Evolutionary conservation across 1,140 invertebrate genomes (phyloP), one percentile per base, ranked within the genome.

Genomic region (Chrysoperla carnea): DNA sequence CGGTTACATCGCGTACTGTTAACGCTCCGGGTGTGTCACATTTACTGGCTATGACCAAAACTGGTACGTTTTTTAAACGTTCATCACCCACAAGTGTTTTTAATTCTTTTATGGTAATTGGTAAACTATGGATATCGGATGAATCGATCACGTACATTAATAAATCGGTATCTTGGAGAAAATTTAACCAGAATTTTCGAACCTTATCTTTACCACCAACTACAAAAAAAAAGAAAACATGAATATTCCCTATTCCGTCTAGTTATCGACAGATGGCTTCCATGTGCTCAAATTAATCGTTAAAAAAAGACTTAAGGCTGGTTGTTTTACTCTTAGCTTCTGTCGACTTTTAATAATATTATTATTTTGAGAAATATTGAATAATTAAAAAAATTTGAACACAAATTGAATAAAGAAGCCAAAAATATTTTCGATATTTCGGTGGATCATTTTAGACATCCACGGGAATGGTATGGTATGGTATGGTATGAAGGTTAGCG

Each of bases 141-240:
- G 64, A 53, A 56, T 69, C 67, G 39, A 68, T 60, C 48, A 68
- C 59, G 55, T 61, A 69, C 9, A 69, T 49, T 28, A 69, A 46
- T 6, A 68, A 48, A 50, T 68, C 63, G 33, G 63, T 64, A 37
- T 69, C 66, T 48, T 66, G 62, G 15, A 68, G 48, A 46, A 67
- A 68, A 42, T 63, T 67, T 14, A 46, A 50, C 66, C 65, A 68
- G 46, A 65, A 61, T 40, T 53, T 55, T 46, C 59, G 52, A 13
- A 57, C 53, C 11, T 54, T 57, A 42, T 61, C 56, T 8, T 57
- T 45, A 35, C 63, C 65, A 15, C 63, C 65, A 51, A 69, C 62
- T 43, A 46, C 14, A 46, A 40, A 28, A 29, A 50, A 36, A 42
- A 27, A 43, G 31, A 29, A 36, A 12, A 39, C n/a, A n/a, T n/a